These are phyloP conservation scores for Drosophila novamexicana DNA, from an alignment of 1,140 invertebrate species.

Conservation along the genomic window DNA sequence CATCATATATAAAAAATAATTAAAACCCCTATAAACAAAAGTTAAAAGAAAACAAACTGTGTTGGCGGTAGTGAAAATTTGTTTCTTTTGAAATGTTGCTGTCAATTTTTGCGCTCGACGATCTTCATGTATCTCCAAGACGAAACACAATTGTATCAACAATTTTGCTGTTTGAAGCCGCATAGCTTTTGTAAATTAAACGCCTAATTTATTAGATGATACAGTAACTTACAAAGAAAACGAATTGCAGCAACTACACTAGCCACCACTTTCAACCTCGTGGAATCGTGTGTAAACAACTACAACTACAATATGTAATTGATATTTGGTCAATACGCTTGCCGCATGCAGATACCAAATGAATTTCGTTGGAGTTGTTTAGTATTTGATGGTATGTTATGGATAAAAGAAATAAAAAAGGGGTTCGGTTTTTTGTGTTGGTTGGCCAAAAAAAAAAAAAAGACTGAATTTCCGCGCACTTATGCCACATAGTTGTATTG, in stretches of 20 bases:
- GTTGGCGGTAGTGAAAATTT: conserved; percentile 4
- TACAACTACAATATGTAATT: conserved; percentile 37
- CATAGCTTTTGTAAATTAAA: conserved; percentile 52
- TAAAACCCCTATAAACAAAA: conserved; percentile 48
- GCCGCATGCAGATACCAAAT: conserved; percentile 30
- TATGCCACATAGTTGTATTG: conserved; percentile 99
- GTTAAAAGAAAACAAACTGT: conserved; percentile 21
- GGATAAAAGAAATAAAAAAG: conserved; percentile 11
- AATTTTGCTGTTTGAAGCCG: conserved; percentile 9
- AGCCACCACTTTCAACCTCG: conserved; percentile 24
- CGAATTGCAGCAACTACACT: conserved; percentile 43
- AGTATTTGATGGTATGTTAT: conserved; percentile 34
- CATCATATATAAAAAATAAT: conserved; percentile 9
- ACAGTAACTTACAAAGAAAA: conserved; percentile 65
- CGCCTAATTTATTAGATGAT: conserved; percentile 66
- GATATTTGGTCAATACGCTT: conserved; percentile 19
- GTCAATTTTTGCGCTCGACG: conserved; percentile 1
- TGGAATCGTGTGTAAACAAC: conserved; percentile 28
- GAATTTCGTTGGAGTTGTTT: conserved; percentile 39
- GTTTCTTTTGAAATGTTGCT: conserved; percentile 27
- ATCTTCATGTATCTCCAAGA: conserved; percentile 5
- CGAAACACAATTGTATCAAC: conserved; percentile 10
- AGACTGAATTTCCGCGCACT: conserved; percentile 25
- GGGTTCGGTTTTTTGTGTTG: conserved; percentile 9
- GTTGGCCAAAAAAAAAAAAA: conserved; percentile 42